A percentile compares a stretch with the other conserved stretches of the same genome.
phyloP scores from a whole-genome alignment of 2,888 invertebrate genomes.

The Serrognathus titanus region DNA sequence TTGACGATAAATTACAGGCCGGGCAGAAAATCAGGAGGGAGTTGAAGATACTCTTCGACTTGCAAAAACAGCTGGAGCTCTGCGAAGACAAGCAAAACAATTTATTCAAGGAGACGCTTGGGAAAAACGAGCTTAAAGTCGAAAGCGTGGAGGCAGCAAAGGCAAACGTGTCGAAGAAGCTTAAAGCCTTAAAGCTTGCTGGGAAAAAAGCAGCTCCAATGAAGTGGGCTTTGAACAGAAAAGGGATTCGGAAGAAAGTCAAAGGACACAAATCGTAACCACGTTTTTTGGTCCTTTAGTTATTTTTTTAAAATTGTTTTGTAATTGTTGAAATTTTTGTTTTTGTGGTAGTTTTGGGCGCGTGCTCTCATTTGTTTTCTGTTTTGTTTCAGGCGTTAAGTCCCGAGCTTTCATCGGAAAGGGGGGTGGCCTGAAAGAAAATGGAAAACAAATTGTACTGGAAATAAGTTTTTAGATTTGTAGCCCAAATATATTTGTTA shows the following conservation, averaged over 20 bases:
- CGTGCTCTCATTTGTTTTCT: not conserved
- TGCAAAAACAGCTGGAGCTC: slow-evolving; percentile 36
- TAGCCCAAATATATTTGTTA: no score
- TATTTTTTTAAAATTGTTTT: not conserved
- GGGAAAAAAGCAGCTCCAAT: no score
- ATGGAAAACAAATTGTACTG: not conserved
- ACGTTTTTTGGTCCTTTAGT: not conserved
- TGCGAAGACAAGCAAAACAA: slow-evolving; percentile 22
- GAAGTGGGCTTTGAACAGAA: no score
- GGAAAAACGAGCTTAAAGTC: no score
- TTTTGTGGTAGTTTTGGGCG: not conserved
- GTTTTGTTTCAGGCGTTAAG: slow-evolving; percentile 15
- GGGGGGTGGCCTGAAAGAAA: not conserved
- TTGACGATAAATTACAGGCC: slow-evolving; percentile 33
- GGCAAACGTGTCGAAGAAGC: no score
- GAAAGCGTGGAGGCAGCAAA: no score
- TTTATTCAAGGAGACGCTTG: not conserved
- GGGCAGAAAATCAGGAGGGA: slow-evolving; percentile 43
- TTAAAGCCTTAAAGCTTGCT: no score
- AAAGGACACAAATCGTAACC: no score
- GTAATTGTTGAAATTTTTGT: slow-evolving; percentile 1
- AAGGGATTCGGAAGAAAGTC: no score
- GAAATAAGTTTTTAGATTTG: not conserved
- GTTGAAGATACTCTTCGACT: slow-evolving; percentile 45
- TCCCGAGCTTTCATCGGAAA: not conserved